phyloP scores from a whole-genome alignment of 2,113 vertebrate species.

The Sylvilagus bachmani region DNA sequence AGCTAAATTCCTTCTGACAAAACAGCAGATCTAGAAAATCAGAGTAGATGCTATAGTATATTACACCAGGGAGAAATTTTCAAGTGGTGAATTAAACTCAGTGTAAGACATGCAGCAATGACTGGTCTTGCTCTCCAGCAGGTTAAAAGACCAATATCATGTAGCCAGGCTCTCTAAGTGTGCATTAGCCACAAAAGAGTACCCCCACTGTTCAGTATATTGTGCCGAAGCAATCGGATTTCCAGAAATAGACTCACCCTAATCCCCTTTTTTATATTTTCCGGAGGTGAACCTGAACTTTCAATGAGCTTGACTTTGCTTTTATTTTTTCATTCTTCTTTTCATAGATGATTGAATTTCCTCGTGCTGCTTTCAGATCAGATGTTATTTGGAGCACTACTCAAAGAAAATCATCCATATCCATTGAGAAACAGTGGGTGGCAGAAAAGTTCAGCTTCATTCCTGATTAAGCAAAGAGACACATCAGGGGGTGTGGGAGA shows the following conservation, averaged over 20 bases:
- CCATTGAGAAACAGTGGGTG: slow-evolving; percentile 59
- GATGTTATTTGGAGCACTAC: slow-evolving; percentile 60
- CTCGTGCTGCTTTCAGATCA: slow-evolving; percentile 73
- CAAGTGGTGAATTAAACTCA: background rate
- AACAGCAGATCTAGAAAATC: slow-evolving; percentile 33
- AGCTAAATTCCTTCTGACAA: background rate
- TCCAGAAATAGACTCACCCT: slow-evolving; percentile 79
- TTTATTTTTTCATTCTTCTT: slow-evolving; percentile 70
- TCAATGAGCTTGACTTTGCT: slow-evolving; percentile 40
- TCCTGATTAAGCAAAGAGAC: slow-evolving; percentile 72
- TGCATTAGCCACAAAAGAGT: slow-evolving; percentile 66
- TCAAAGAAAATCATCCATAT: slow-evolving; percentile 51
- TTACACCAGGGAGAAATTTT: background rate
- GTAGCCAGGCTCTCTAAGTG: slow-evolving; percentile 19
- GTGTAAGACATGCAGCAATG: slow-evolving; percentile 10
- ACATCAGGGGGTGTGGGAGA: background rate
- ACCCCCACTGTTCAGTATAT: slow-evolving; percentile 70
- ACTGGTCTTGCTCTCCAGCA: background rate
- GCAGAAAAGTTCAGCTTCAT: slow-evolving; percentile 65
- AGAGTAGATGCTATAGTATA: background rate
- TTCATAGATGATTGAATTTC: slow-evolving; percentile 68
- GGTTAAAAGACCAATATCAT: slow-evolving; percentile 37
- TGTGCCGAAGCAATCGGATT: slow-evolving; percentile 48
- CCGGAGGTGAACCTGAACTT: slow-evolving; percentile 73
- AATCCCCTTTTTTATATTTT: slow-evolving; percentile 67